Conservation (phyloP, 2,888 invertebrate species). For the Heliothis peltigera region DNA sequence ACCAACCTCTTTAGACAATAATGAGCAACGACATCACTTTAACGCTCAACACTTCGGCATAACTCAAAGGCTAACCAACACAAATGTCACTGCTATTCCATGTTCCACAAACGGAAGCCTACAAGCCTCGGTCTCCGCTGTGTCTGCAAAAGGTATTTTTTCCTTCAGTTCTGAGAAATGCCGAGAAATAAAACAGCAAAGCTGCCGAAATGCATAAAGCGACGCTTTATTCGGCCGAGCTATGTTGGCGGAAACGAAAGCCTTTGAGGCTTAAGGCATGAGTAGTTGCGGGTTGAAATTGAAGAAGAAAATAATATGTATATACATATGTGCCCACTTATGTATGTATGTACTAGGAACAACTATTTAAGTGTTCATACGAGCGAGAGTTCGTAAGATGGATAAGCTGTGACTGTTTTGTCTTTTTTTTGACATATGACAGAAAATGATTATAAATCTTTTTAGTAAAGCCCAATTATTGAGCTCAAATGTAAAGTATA, state of each 20-base stretch:
- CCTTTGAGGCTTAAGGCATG: conserved; percentile 50
- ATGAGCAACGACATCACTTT: background rate
- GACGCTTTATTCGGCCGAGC: conserved; percentile 74
- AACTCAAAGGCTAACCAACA: conserved; percentile 32
- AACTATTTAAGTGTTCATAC: too few species aligned
- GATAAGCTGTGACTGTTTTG: too few species aligned
- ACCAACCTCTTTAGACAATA: background rate
- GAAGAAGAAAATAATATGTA: background rate
- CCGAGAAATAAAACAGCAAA: conserved; percentile 77
- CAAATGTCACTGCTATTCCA: conserved; percentile 37
- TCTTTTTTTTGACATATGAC: too few species aligned
- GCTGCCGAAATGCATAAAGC: conserved; percentile 87
- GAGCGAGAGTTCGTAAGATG: too few species aligned
- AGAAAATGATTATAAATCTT: too few species aligned
- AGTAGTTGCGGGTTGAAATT: conserved; percentile 26
- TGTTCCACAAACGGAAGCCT: conserved; percentile 41
- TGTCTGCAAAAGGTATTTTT: conserved; percentile 65
- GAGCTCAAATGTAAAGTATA: too few species aligned
- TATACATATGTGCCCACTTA: background rate
- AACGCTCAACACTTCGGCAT: conserved; percentile 33
- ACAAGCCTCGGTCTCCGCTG: conserved; percentile 45
- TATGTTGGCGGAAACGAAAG: conserved; percentile 80
- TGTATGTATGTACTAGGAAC: too few species aligned
- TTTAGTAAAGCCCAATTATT: too few species aligned
- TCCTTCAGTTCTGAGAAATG: conserved; percentile 72